phyloP scores from a whole-genome alignment of 1,140 invertebrate genomes.

The Pemphigus obesinymphae region DNA sequence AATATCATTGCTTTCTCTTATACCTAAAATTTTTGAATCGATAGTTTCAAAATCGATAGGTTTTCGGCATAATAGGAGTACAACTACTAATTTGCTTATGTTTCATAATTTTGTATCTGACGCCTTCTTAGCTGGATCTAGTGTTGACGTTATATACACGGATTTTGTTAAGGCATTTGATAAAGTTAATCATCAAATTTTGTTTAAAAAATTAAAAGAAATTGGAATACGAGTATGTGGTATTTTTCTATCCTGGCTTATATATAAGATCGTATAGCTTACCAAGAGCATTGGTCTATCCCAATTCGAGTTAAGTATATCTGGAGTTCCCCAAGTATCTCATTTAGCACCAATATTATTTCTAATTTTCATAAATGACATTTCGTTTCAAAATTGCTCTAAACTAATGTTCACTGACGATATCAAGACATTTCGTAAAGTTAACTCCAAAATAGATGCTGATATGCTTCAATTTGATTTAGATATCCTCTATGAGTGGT shows the following conservation, averaged over 20 bases:
- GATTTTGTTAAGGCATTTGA: too few species aligned
- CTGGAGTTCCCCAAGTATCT: neutral
- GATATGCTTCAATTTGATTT: conserved; percentile 1
- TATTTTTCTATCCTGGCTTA: neutral
- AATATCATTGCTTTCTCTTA: conserved; percentile 3
- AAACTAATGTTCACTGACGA: too few species aligned
- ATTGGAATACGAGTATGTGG: neutral
- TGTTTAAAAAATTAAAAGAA: too few species aligned
- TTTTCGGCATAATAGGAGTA: neutral
- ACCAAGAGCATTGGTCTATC: neutral
- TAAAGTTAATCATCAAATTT: too few species aligned
- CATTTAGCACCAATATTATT: neutral
- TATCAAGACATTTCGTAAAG: too few species aligned
- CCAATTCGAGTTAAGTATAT: neutral
- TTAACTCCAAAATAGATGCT: too few species aligned
- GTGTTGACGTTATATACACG: too few species aligned
- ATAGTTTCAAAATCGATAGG: neutral
- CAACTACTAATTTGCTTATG: conserved; percentile 26
- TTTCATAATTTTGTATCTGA: too few species aligned
- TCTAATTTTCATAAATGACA: too few species aligned
- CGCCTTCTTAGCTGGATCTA: too few species aligned
- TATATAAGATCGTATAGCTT: neutral
- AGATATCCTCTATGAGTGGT: neutral
- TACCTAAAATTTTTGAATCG: conserved; percentile 17
- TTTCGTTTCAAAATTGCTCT: too few species aligned